Base-by-base conservation (phyloP, 2,113 vertebrate genomes). In the Salvelinus namaycush region DNA sequence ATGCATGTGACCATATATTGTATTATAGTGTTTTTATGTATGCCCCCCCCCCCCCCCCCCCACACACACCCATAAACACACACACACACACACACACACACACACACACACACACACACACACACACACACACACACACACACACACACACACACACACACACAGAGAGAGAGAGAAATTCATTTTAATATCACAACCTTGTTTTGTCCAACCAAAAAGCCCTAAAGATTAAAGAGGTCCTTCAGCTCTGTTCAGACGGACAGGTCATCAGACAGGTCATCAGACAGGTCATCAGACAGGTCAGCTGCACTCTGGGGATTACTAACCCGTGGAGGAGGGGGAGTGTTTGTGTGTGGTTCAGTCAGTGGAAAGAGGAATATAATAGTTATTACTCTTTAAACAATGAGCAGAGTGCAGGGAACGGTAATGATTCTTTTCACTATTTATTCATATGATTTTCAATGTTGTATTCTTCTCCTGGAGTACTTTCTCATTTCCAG, bases 301-400 rank as follows among this genome's bases (percentile, higher is more conserved):
- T 84, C 86, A 74, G 24, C 51, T 69, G 74, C 84, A 85, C 80
- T 85, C 74, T 31, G 75, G 70, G 72, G 83, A 89, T 87, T 87
- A 85, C 62, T 16, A 51, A 51, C 20, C 18, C 44, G 34, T 13
- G 34, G 34, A 39, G 34, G 31, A 39, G 1, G 67, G 8, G 34
- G 1, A 78, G 3, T 24, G 24, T 65, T 13, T 51, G 13, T 51
- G 11, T 51, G 49, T 54, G 49, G 51, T 54, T 54, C 51, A 64
- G 5, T n/a, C 13, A 59, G 1, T 29, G 59, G 59, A 22, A 62
- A 62, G 59, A n/a, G n/a, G 13, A 62, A n/a, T 3, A 22, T 62
- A 62, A 24, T 62, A 22, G 51, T 44, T 11, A 12, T 12, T 44
- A 44, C 39, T 11, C 39, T 44, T 44, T 44, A 44, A 44, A 44